Base-by-base conservation (phyloP, 2,888 invertebrate species). In the Malacosoma neustria region DNA sequence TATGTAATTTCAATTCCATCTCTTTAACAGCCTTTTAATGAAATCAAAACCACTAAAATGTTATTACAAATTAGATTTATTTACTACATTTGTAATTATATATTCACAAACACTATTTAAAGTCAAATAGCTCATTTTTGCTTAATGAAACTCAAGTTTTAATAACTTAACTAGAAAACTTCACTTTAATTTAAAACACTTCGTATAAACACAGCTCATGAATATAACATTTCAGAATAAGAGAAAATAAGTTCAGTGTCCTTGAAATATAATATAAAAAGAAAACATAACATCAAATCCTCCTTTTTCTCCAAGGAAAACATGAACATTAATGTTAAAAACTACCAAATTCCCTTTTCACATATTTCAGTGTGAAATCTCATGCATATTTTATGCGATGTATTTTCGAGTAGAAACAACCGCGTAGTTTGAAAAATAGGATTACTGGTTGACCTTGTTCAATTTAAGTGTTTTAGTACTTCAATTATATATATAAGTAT, bases 301-400 rank as follows among this genome's bases (percentile, higher is more conserved):
- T 3, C 5, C 22, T 9, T 22, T 22, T 6, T 22, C 22, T 22
- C 22, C 3, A 22, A 22, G 22, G 54, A 22, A 48, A 32, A 32
- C 3, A 22, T 35, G 3, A 35, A 29, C 22, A 9, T 22, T 22
- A 22, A 22, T 22, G 22, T 7, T 9, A 22, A 22, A 22, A 22
- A 22, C 22, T 22, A 22, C 22, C 6, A 22, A 22, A 5, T 22
- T 22, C 22, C 22, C 22, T 7, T 22, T 22, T 22, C 22, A 22
- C 22, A 22, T 22, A 22, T 22, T n/a, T 2, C 22, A 22, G 9
- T 22, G 22, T 22, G 4, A 22, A 3, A n/a, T 2, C 22, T 22
- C 9, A 22, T 22, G 3, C 22, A 22, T 22, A 22, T 22, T 22
- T 22, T 22, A 22, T 22, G 22, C 9, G 22, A 3, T 9, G 9